Conservation (phyloP, 2,888 invertebrate genomes). For the Trisateles emortualis region DNA sequence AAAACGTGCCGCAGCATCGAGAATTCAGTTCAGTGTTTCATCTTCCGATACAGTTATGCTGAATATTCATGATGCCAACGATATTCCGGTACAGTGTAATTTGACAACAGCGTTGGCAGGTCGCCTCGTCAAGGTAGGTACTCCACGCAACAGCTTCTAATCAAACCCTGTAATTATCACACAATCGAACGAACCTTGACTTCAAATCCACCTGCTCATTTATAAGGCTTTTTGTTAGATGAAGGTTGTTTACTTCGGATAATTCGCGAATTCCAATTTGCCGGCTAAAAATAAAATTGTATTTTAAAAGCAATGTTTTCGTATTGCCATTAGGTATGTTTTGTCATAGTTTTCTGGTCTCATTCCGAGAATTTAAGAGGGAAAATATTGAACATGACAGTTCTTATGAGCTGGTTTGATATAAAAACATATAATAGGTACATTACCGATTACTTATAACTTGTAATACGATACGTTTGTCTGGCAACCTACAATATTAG, state of each 20-base stretch:
- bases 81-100: conserved; percentile 31
- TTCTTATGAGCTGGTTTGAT: not conserved
- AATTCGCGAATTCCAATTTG: conserved; percentile 50
- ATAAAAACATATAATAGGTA: not conserved
- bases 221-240: conserved; percentile 55
- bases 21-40: conserved; percentile 19
- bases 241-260: conserved; percentile 56
- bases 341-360: conserved; percentile 3
- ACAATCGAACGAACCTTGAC: conserved; percentile 60
- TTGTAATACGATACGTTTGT: conserved; percentile 18
- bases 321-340: not conserved
- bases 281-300: conserved; percentile 22
- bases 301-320: not conserved
- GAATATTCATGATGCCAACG: conserved; percentile 36
- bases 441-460: not conserved
- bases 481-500: conserved; percentile 17
- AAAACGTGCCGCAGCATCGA: conserved; percentile 3
- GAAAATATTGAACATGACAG: not conserved
- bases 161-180: conserved; percentile 56
- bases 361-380: conserved; percentile 1
- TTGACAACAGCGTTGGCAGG: conserved; percentile 27
- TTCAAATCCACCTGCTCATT: conserved; percentile 50
- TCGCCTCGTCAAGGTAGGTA: conserved; percentile 52
- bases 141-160: conserved; percentile 43
- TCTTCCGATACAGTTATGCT: conserved; percentile 22